Conservation (phyloP, 2,797 vertebrate species). For the Otolemur crassicaudatus region DNA sequence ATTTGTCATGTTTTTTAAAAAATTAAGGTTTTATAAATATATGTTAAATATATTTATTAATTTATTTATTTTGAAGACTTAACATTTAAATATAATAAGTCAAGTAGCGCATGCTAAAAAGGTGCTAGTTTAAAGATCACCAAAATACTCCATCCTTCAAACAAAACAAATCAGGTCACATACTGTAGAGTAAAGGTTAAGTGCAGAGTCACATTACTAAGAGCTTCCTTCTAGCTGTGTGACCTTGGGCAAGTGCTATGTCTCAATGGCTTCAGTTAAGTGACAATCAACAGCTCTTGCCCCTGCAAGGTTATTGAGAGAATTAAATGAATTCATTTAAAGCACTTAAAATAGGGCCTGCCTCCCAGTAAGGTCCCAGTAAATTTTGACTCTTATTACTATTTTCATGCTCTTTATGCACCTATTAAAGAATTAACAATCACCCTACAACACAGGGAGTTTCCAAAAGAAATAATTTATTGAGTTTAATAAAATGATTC, state of each 20-base stretch:
- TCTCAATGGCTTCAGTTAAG: neutral
- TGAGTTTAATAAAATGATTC: slow-evolving; percentile 60
- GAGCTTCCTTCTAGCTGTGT: neutral
- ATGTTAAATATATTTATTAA: neutral
- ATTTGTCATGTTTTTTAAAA: neutral
- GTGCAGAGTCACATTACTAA: neutral
- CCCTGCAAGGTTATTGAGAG: neutral
- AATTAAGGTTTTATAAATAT: neutral
- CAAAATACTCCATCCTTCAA: neutral
- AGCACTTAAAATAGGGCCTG: neutral
- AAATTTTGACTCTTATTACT: neutral
- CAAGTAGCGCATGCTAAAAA: neutral
- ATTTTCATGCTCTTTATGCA: neutral
- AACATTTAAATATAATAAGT: neutral
- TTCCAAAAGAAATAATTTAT: slow-evolving; percentile 58
- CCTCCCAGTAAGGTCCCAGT: neutral
- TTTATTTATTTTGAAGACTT: neutral
- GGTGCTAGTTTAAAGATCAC: neutral
- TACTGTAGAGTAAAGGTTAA: neutral
- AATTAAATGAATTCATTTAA: slow-evolving; percentile 7
- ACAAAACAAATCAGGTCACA: neutral
- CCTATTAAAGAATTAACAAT: slow-evolving; percentile 40
- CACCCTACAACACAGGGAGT: neutral
- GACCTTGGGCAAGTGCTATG: neutral
- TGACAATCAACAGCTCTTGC: neutral